A percentile compares a stretch with the other conserved stretches of the same genome.
phyloP scores from a whole-genome alignment of 1,140 invertebrate species.

The Drosophila nigrodunni region DNA sequence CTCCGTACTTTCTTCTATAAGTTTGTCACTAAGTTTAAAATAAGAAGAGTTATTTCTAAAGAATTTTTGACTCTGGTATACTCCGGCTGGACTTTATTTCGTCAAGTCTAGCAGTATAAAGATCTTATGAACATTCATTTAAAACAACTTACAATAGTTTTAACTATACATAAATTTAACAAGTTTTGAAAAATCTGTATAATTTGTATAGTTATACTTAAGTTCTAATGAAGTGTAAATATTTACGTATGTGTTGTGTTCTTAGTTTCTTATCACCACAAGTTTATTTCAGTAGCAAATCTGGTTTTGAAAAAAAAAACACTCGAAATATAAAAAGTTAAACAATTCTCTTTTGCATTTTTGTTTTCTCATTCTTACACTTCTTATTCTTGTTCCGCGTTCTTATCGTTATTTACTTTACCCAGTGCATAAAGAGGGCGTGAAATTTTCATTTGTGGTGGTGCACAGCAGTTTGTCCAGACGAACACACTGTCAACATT shows the following conservation, averaged over 20 bases:
- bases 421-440: conserved; percentile 49
- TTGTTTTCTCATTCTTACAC: background rate
- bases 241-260: conserved; percentile 21
- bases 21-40: background rate
- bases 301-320: background rate
- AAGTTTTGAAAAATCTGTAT: background rate
- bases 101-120: too few relatives aligned
- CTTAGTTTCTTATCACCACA: conserved; percentile 5
- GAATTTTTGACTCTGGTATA: too few relatives aligned
- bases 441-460: conserved; percentile 37
- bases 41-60: too few relatives aligned
- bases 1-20: background rate
- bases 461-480: conserved; percentile 28
- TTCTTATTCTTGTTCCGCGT: conserved; percentile 7
- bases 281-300: conserved; percentile 33
- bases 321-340: conserved; percentile 7
- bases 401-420: conserved; percentile 48
- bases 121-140: background rate
- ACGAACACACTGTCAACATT: conserved; percentile 15
- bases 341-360: conserved; percentile 13
- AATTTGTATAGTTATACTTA: background rate
- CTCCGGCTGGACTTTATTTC: too few relatives aligned
- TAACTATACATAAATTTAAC: background rate
- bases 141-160: background rate
- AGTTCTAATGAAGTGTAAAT: conserved; percentile 10